phyloP scores from a whole-genome alignment of 1,140 invertebrate species.

The Camponotus floridanus region DNA sequence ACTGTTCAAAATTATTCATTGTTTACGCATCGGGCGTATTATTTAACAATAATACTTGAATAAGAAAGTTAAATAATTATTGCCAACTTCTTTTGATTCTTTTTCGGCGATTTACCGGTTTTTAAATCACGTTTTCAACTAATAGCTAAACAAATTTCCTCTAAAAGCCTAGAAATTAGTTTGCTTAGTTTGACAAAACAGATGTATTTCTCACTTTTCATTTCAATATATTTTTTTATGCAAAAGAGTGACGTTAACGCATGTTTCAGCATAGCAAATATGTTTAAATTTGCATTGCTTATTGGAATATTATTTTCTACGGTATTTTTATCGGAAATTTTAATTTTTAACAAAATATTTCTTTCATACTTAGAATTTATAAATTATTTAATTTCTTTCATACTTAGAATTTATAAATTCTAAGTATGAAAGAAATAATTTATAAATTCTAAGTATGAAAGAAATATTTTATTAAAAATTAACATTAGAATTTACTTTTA shows the following conservation, averaged over 20 bases:
- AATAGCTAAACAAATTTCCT: constrained; percentile 3
- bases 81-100: not conserved
- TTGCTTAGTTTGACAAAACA: not conserved
- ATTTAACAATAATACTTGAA: not conserved
- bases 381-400: no score
- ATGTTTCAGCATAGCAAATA: not conserved
- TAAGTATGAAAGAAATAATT: no score
- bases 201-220: constrained; percentile 21
- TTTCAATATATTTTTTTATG: constrained; percentile 31
- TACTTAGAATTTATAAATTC: no score
- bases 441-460: no score
- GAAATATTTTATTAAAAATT: no score
- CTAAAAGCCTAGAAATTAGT: constrained; percentile 12
- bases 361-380: no score
- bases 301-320: not conserved
- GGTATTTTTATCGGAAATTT: not conserved
- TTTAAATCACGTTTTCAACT: constrained; percentile 10
- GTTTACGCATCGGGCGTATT: no score
- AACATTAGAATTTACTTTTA: no score
- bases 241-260: constrained; percentile 23
- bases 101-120: not conserved
- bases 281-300: not conserved
- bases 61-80: not conserved
- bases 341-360: no score
- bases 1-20: no score